Evolutionary conservation across 2,888 invertebrate species (phyloP), one percentile per base, ranked within the genome.

Genomic region (Rhamphomyia laevipes): DNA sequence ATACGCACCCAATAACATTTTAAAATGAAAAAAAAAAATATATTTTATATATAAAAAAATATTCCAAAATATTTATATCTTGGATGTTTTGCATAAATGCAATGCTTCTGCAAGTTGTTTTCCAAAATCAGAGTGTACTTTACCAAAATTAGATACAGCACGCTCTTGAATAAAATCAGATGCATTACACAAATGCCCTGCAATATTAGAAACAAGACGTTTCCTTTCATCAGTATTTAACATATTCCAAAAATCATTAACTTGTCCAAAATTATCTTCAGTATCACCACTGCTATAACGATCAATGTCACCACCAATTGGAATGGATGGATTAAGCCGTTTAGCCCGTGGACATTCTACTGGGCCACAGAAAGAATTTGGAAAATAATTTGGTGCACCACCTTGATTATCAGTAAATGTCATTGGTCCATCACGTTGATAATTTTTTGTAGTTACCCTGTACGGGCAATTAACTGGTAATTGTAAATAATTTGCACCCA

Each of bases 401-500:
- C 80, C 84, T 70, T 93, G 91, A 68, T 92, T 93, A 58, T 79
- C 80, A 37, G 76, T 70, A 11, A 82, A 75, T 40, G 77, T 74
- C 76, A 84, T 84, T 4, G 82, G 78, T 0, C 95, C 96, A 67
- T 96, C 95, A 37, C 96, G 80, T 70, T 94, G 92, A 64, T 88
- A 94, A 68, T 93, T 90, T 35, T 74, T 67, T 1, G 69, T 61
- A 4, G 75, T 71, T 3, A 80, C 78, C 55, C 80, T 74, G 73
- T 81, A 94, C 0, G 97, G 95, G 66, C 95, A 94, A 72, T 97
- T 99, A 17, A 97, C 93, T 0, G 95, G 91, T 40, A 99, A 77
- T 68, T 95, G 94, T 55, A 87, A 75, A 68, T 83, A 88, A 74
- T 99, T 97, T 1, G 90, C 77, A 7, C 97, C 97, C 57, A 97